Percentiles rank a stretch among this genome's conserved stretches.
Evolutionary conservation across 2,113 vertebrate species (phyloP).

Genomic region (Brienomyrus brachyistius): DNA sequence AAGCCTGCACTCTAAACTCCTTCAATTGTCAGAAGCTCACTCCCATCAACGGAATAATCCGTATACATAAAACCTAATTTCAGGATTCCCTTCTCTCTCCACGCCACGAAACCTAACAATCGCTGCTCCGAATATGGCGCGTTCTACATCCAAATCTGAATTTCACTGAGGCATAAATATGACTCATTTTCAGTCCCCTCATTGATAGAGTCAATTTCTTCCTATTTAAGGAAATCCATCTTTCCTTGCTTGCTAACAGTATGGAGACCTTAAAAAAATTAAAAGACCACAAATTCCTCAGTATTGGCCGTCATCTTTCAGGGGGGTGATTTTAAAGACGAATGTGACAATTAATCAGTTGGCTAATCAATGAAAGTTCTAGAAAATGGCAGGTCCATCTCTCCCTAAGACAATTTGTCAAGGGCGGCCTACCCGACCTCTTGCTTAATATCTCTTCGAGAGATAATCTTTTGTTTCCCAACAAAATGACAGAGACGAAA

Average conservation of each 20-base stretch:
- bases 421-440: neutral
- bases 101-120: neutral
- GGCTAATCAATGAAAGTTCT: slow-evolving; percentile 8
- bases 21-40: neutral
- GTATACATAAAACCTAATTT: slow-evolving; percentile 5
- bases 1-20: slow-evolving; percentile 4
- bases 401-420: neutral
- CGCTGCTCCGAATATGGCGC: neutral
- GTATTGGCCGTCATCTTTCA: slow-evolving; percentile 1
- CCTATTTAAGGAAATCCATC: slow-evolving; percentile 5
- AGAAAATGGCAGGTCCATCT: neutral
- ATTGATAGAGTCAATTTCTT: slow-evolving; percentile 8
- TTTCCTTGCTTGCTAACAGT: neutral
- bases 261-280: neutral
- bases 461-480: neutral
- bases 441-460: neutral
- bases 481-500: neutral
- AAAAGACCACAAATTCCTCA: neutral
- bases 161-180: neutral
- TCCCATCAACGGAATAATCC: neutral
- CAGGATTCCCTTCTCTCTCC: neutral
- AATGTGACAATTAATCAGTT: slow-evolving; percentile 17
- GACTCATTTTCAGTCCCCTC: neutral
- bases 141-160: neutral
- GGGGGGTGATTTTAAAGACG: neutral